phyloP scores from a whole-genome alignment of 2,888 invertebrate species.

The Diadegma fenestrale region DNA sequence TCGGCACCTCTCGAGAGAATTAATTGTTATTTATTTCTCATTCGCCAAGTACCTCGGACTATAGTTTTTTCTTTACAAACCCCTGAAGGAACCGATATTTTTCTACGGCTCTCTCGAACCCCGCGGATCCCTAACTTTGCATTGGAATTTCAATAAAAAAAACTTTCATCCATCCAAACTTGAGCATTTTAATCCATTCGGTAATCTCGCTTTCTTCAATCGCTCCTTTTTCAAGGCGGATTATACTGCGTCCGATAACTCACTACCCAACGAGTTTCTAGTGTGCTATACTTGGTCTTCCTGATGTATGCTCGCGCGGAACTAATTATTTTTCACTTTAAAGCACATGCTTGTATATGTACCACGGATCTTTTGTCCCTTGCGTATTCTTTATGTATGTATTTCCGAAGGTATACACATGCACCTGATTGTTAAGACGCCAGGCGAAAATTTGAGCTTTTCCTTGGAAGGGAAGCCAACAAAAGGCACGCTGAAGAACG shows the following conservation, averaged over 20 bases:
- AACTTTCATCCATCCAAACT: conserved; percentile 29
- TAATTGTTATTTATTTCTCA: neutral
- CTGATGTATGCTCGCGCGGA: conserved; percentile 52
- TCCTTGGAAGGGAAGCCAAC: conserved; percentile 16
- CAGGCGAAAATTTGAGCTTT: conserved; percentile 38
- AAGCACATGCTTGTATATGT: neutral
- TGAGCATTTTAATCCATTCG: conserved; percentile 36
- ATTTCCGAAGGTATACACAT: neutral
- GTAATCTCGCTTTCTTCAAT: conserved; percentile 18
- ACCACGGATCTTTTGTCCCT: neutral
- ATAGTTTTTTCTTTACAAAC: neutral
- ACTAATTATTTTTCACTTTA: conserved; percentile 61
- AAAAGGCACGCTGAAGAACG: neutral
- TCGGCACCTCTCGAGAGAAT: neutral
- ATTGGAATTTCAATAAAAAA: conserved; percentile 28
- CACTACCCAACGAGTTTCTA: conserved; percentile 50
- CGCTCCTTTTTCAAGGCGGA: conserved; percentile 12
- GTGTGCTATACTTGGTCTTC: conserved; percentile 46
- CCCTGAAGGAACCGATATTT: neutral
- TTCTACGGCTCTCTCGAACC: conserved; percentile 4
- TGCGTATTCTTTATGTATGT: conserved; percentile 6
- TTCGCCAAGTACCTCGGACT: neutral
- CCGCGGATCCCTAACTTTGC: conserved; percentile 37
- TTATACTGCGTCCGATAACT: conserved; percentile 51
- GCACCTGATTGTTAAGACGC: neutral